Conservation (phyloP, 1,140 invertebrate species). For the Scaptomyza montana region DNA sequence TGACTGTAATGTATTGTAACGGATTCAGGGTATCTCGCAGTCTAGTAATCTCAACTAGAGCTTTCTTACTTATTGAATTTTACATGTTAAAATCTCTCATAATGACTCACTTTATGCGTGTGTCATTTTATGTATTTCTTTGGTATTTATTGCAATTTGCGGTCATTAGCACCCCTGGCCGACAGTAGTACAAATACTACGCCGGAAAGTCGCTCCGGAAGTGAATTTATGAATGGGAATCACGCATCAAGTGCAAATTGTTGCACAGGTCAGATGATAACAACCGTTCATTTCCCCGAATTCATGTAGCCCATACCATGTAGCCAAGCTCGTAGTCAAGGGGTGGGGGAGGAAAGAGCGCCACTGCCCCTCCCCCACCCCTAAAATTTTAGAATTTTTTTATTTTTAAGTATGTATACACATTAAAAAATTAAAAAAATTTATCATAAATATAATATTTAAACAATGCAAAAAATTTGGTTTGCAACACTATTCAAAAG, state of each 20-base stretch:
- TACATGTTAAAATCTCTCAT: slow-evolving; percentile 3
- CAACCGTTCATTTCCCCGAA: neutral
- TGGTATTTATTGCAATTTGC: slow-evolving; percentile 62
- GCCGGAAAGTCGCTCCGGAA: slow-evolving; percentile 58
- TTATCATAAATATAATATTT: too few species aligned
- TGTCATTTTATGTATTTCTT: slow-evolving; percentile 55
- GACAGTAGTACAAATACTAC: slow-evolving; percentile 28
- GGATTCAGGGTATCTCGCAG: too few species aligned
- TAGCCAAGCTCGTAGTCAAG: too few species aligned
- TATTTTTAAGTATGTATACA: too few species aligned
- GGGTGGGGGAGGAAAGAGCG: too few species aligned
- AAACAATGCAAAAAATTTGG: too few species aligned
- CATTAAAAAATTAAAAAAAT: too few species aligned
- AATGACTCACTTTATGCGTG: slow-evolving; percentile 43
- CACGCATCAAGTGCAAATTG: slow-evolving; percentile 44
- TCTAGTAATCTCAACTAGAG: too few species aligned
- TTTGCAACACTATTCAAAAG: too few species aligned
- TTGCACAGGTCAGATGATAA: slow-evolving; percentile 50
- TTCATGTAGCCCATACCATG: neutral
- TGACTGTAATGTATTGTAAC: too few species aligned
- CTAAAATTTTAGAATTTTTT: too few species aligned
- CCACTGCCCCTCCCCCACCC: too few species aligned
- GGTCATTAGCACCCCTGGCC: slow-evolving; percentile 4
- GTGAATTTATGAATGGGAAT: slow-evolving; percentile 68
- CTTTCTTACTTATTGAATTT: neutral